Evolutionary conservation across 1,140 invertebrate genomes (phyloP).

Genomic region (Bombus waltoni): DNA sequence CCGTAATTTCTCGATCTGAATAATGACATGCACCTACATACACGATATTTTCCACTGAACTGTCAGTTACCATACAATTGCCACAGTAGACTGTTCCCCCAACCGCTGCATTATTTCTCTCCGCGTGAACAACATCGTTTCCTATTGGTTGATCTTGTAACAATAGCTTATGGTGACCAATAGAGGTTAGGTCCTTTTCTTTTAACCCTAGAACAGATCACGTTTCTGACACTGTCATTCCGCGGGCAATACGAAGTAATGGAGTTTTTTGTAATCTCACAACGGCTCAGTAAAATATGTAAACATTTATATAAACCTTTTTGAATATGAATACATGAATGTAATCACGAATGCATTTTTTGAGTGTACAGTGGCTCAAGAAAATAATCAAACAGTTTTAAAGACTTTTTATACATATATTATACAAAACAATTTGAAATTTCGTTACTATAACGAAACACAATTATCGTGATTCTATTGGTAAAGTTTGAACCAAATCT

Average conservation of each 20-base stretch:
- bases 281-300: no score
- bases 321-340: background rate
- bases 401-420: no score
- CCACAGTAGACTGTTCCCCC: slow-evolving; percentile 26
- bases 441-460: no score
- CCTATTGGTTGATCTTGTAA: slow-evolving; percentile 7
- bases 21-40: background rate
- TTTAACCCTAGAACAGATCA: background rate
- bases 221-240: background rate
- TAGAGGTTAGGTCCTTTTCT: background rate
- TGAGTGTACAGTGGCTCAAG: background rate
- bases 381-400: no score
- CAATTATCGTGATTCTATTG: no score
- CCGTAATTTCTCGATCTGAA: background rate
- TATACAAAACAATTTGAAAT: no score
- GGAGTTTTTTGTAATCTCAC: background rate
- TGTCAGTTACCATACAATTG: slow-evolving; percentile 45
- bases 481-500: no score
- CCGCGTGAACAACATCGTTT: slow-evolving; percentile 8
- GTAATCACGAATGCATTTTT: background rate
- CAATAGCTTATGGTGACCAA: background rate
- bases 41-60: slow-evolving; percentile 36
- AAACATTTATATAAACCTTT: no score
- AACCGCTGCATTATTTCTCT: slow-evolving; percentile 35
- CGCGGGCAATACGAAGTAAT: background rate